A percentile compares a stretch with the other conserved stretches of the same genome.
These are phyloP conservation scores for Acrobasis repandana DNA, from an alignment of 2,888 invertebrate genomes.

Conservation along the genomic window DNA sequence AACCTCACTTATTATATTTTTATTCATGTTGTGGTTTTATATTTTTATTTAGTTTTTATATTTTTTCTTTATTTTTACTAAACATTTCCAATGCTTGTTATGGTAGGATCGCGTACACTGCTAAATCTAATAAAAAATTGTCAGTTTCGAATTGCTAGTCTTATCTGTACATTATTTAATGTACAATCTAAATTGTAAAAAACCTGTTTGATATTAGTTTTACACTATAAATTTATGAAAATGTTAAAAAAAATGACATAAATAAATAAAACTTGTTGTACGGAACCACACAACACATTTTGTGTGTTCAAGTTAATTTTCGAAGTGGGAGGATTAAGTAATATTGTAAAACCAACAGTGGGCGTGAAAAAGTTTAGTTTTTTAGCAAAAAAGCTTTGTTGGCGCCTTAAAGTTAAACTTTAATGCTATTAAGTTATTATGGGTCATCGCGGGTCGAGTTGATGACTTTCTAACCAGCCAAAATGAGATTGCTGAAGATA, in stretches of 20 bases:
- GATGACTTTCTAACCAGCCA: conserved; percentile 18
- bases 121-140: too few relatives aligned
- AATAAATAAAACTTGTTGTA: not conserved
- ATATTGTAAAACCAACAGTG: conserved; percentile 75
- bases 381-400: conserved; percentile 43
- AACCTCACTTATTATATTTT: too few relatives aligned
- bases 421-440: conserved; percentile 42
- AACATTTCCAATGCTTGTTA: too few relatives aligned
- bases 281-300: not conserved
- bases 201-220: too few relatives aligned
- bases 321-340: conserved; percentile 60
- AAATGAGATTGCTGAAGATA: conserved; percentile 13
- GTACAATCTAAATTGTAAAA: too few relatives aligned
- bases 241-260: not conserved
- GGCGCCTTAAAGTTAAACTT: conserved; percentile 37
- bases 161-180: too few relatives aligned
- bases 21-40: too few relatives aligned
- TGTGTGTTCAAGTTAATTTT: conserved; percentile 31
- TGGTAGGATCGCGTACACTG: too few relatives aligned
- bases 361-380: conserved; percentile 61
- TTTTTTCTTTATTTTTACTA: too few relatives aligned
- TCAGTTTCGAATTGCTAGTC: too few relatives aligned
- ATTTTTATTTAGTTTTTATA: too few relatives aligned
- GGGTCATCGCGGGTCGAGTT: conserved; percentile 18
- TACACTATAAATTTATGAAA: too few relatives aligned